A percentile compares a stretch with the other conserved stretches of the same genome.
These are phyloP conservation scores for Elegia similella DNA, from an alignment of 2,888 invertebrate species.

Conservation along the genomic window DNA sequence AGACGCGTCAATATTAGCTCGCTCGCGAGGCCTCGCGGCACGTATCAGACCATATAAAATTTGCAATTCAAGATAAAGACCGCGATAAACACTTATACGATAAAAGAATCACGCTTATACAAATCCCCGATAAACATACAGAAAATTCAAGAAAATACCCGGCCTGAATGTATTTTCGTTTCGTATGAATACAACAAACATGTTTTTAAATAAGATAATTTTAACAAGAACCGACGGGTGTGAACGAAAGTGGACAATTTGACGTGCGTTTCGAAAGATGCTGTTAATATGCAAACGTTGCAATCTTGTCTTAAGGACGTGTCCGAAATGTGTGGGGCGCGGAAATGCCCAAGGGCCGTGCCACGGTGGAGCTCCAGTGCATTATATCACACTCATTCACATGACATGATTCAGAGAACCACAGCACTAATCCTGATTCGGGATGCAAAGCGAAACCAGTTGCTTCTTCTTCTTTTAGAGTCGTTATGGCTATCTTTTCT, in stretches of 20 bases:
- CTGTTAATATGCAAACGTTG: constrained; percentile 28
- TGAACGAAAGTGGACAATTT: constrained; percentile 28
- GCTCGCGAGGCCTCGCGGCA: constrained; percentile 28
- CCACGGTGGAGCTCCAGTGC: constrained; percentile 31
- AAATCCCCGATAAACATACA: constrained; percentile 26
- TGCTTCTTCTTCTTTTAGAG: no score
- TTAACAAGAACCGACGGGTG: constrained; percentile 1
- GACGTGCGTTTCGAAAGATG: constrained; percentile 22
- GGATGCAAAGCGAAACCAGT: constrained; percentile 19
- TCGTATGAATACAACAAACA: neutral
- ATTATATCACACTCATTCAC: constrained; percentile 55
- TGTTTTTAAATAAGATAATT: neutral
- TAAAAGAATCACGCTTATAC: constrained; percentile 28
- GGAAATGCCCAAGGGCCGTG: constrained; percentile 45
- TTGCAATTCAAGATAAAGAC: constrained; percentile 41
- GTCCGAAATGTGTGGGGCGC: constrained; percentile 39
- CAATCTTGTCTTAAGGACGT: constrained; percentile 38
- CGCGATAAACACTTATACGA: constrained; percentile 35
- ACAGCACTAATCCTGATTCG: constrained; percentile 29
- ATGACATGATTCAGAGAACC: constrained; percentile 37
- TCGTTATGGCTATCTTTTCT: no score
- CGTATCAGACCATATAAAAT: constrained; percentile 36
- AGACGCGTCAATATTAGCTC: constrained; percentile 60
- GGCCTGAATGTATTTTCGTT: neutral
- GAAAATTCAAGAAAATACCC: constrained; percentile 22